A percentile compares a stretch with the other conserved stretches of the same genome.
Conservation (phyloP, 2,888 invertebrate genomes). For the Orthosia cruda region DNA sequence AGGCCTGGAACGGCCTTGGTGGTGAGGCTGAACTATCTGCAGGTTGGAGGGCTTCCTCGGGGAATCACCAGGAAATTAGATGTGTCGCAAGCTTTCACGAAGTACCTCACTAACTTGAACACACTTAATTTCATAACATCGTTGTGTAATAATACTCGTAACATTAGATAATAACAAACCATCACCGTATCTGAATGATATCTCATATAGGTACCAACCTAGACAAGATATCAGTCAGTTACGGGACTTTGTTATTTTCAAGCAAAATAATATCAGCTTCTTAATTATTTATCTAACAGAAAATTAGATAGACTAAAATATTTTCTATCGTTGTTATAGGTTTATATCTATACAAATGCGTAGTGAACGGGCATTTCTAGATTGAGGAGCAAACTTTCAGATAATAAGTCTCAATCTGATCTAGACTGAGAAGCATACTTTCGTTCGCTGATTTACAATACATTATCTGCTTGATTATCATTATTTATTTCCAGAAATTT, state of each 20-base stretch:
- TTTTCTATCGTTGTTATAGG: not conserved
- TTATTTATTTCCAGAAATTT: slow-evolving; percentile 1
- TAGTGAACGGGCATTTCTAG: slow-evolving; percentile 1
- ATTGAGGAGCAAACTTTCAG: too few species aligned
- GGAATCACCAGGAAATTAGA: not conserved
- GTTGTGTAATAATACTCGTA: too few species aligned
- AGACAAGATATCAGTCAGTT: not conserved
- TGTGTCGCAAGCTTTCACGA: not conserved
- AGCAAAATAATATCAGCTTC: not conserved
- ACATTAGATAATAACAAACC: too few species aligned
- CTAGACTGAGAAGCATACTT: slow-evolving; percentile 1
- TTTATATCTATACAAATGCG: not conserved
- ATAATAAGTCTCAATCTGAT: not conserved
- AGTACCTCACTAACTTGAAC: not conserved
- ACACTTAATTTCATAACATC: not conserved
- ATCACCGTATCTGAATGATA: too few species aligned
- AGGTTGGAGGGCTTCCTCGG: not conserved
- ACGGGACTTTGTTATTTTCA: not conserved
- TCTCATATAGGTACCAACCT: too few species aligned
- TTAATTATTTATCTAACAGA: not conserved
- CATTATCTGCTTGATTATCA: slow-evolving; percentile 15
- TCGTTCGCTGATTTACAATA: slow-evolving; percentile 11
- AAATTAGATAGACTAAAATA: not conserved
- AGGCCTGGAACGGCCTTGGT: not conserved
- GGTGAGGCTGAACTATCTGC: not conserved